Percentiles rank a stretch among this genome's conserved stretches.
Evolutionary conservation across 1,140 invertebrate species (phyloP).

Genomic region (Parapsyche elsis): DNA sequence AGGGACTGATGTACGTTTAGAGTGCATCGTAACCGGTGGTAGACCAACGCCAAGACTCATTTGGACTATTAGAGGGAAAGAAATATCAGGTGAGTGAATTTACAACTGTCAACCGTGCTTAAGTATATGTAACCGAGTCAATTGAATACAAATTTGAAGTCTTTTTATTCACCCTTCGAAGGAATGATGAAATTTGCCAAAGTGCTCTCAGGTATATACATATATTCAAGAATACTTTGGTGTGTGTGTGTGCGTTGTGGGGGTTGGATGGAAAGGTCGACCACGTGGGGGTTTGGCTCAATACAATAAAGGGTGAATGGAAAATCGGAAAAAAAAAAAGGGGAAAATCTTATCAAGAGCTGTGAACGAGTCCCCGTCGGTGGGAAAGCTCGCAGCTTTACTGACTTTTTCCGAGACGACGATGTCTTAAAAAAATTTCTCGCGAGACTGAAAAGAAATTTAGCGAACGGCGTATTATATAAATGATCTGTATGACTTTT

Average conservation of each 20-base stretch:
- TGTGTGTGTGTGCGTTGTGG: background rate
- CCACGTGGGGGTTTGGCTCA: background rate
- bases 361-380: constrained; percentile 22
- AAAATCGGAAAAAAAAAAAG: constrained; percentile 43
- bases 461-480: background rate
- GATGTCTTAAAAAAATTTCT: background rate
- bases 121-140: constrained; percentile 14
- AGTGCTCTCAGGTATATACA: constrained; percentile 32
- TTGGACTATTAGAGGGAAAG: constrained; percentile 79
- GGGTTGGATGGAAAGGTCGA: background rate
- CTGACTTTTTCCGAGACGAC: constrained; percentile 12
- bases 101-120: background rate
- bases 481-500: background rate
- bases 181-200: constrained; percentile 40
- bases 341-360: constrained; percentile 43
- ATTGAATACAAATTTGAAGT: constrained; percentile 40
- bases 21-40: constrained; percentile 78
- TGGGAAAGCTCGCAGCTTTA: constrained; percentile 44
- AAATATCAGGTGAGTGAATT: constrained; percentile 73
- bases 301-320: constrained; percentile 35
- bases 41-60: constrained; percentile 80
- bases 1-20: constrained; percentile 73
- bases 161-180: constrained; percentile 36
- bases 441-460: background rate
- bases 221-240: background rate